Evolutionary conservation across 2,888 invertebrate species (phyloP).

Genomic region (Caenorhabditis sp.): DNA sequence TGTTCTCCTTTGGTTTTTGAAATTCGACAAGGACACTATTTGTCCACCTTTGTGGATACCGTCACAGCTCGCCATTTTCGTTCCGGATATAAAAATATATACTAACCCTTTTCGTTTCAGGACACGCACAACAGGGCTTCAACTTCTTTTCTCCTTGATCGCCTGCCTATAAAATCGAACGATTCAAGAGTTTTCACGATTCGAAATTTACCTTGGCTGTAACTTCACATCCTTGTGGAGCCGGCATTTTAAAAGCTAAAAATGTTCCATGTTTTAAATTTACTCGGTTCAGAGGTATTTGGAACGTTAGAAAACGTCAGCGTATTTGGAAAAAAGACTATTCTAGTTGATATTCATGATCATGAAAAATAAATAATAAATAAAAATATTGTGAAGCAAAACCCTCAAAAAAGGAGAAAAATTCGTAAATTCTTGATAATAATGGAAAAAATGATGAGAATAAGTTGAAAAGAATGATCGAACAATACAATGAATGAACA

Average conservation of each 20-base stretch:
- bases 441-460: background rate
- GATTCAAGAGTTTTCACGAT: background rate
- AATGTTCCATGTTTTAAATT: too few species aligned
- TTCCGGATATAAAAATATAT: too few species aligned
- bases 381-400: background rate
- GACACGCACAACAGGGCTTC: conserved; percentile 75
- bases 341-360: background rate
- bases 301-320: too few species aligned
- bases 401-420: background rate
- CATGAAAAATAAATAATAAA: background rate
- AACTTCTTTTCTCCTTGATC: conserved; percentile 66
- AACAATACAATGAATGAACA: background rate
- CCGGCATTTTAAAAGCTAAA: too few species aligned
- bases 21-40: too few species aligned
- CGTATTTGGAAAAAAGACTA: too few species aligned
- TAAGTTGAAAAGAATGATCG: background rate
- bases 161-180: background rate
- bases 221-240: conserved; percentile 1
- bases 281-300: background rate
- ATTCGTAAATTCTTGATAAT: background rate
- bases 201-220: conserved; percentile 6
- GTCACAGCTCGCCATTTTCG: too few species aligned
- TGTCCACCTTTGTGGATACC: too few species aligned
- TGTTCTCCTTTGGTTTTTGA: too few species aligned
- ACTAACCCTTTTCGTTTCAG: conserved; percentile 73